Base-by-base conservation (phyloP, 2,888 invertebrate species). In the Xestia xanthographa region DNA sequence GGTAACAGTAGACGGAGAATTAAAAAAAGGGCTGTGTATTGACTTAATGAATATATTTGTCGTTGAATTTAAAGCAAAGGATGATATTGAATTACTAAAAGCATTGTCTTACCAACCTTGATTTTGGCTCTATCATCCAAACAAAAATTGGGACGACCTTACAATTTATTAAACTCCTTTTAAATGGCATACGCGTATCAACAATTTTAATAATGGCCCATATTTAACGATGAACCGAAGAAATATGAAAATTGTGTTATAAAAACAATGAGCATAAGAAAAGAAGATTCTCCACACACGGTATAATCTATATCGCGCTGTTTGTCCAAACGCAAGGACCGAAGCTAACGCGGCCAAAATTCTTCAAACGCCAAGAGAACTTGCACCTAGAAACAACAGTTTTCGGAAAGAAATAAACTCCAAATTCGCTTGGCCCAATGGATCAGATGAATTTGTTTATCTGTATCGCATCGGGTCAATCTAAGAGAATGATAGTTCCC, bases 401-500 rank as follows among this genome's bases (percentile, higher is more conserved):
- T 86, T 78, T 34, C 4, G 14, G 17, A 8, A 77, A 67, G 63
- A 6, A 11, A 66, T 89, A 90, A 83, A 84, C 88, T 84, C 77
- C 60, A 79, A 79, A 86, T 81, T 90, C 74, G 84, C 77, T 50
- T 77, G 73, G 63, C 62, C 74, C 66, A 66, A 66, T 34, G 48
- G 63, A 60, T 66, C n/a, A 83, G 53, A 80, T 79, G 75, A 80
- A 75, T 80, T 81, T 85, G 80, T 88, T 82, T 87, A 90, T 88
- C 88, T 88, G 86, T 90, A 91, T 90, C 89, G 84, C 90, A 92
- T 92, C 92, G 90, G 90, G 84, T 82, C 90, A 91, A 95, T 95
- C 93, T 93, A 89, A 89, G 84, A 90, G 91, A 91, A 93, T 90
- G 90, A 91, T 88, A 92, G 93, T 96, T 95, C 96, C 96, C 96